These are phyloP conservation scores for Hozukius guyotensis DNA, from an alignment of 2,797 vertebrate genomes.

Conservation along the genomic window DNA sequence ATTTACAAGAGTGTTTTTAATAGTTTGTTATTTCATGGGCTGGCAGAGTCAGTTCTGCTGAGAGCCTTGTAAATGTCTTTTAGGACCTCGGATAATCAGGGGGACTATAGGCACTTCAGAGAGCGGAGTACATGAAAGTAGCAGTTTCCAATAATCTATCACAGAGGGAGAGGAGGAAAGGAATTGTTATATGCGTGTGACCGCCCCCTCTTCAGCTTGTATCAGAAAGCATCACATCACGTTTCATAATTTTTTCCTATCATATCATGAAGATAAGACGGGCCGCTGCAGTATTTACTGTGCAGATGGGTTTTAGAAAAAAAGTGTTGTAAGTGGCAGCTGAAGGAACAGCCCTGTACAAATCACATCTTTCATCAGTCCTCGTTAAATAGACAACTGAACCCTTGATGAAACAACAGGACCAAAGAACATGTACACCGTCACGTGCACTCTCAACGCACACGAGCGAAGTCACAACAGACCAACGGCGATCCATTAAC, in stretches of 20 bases:
- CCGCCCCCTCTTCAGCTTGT: background rate
- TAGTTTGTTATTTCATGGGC: slow-evolving; percentile 73
- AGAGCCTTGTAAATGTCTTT: slow-evolving; percentile 68
- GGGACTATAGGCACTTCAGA: slow-evolving; percentile 27
- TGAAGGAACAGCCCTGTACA: slow-evolving; percentile 15
- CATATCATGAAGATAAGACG: background rate
- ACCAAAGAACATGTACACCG: slow-evolving; percentile 4
- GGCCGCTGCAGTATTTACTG: slow-evolving; percentile 1
- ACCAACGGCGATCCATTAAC: slow-evolving; percentile 60
- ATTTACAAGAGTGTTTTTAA: slow-evolving; percentile 71
- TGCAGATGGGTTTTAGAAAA: slow-evolving; percentile 20
- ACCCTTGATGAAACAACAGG: slow-evolving; percentile 29
- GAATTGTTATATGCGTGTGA: background rate
- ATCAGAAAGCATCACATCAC: background rate
- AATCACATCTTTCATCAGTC: slow-evolving; percentile 46
- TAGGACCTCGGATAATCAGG: slow-evolving; percentile 51
- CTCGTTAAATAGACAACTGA: slow-evolving; percentile 49
- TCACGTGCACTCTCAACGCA: slow-evolving; percentile 6
- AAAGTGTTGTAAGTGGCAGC: slow-evolving; percentile 6
- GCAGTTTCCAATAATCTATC: slow-evolving; percentile 42
- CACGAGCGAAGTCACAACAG: background rate
- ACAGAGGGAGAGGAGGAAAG: background rate
- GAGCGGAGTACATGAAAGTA: slow-evolving; percentile 32
- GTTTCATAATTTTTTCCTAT: slow-evolving; percentile 1
- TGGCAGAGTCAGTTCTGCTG: slow-evolving; percentile 60